A percentile compares a stretch with the other conserved stretches of the same genome.
Evolutionary conservation across 2,888 invertebrate genomes (phyloP).

Genomic region (Seladonia tumulorum): DNA sequence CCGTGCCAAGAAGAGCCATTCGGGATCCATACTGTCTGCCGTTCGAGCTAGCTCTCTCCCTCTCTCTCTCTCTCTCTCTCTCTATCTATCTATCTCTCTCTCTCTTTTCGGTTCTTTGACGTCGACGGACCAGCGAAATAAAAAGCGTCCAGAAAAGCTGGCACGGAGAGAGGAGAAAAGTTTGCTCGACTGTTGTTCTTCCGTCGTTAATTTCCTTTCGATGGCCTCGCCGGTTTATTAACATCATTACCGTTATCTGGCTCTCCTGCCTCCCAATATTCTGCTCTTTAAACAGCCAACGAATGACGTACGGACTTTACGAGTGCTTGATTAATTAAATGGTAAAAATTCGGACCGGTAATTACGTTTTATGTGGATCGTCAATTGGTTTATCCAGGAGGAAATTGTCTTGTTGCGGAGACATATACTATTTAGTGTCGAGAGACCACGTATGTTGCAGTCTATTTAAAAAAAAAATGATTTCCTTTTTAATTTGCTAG

Average conservation of each 20-base stretch:
- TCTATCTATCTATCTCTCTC: conserved; percentile 24
- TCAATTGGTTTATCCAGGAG: too few species aligned
- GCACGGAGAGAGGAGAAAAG: conserved; percentile 23
- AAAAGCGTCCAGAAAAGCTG: conserved; percentile 1
- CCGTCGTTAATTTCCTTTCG: conserved; percentile 41
- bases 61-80: conserved; percentile 14
- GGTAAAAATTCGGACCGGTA: not conserved
- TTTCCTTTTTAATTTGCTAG: too few species aligned
- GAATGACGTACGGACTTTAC: not conserved
- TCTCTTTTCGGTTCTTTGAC: conserved; percentile 31
- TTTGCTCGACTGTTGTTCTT: conserved; percentile 27
- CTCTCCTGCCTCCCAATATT: not conserved
- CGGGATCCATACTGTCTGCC: conserved; percentile 38
- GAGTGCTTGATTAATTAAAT: not conserved
- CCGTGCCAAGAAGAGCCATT: conserved; percentile 57
- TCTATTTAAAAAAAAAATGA: not conserved
- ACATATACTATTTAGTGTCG: too few species aligned
- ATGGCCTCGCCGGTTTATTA: conserved; percentile 7
- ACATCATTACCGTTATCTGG: conserved; percentile 15
- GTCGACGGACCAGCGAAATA: conserved; percentile 12
- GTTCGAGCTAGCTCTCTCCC: conserved; percentile 21
- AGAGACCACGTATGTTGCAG: not conserved
- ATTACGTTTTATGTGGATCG: not conserved
- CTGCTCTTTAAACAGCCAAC: not conserved
- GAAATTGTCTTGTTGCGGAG: too few species aligned